phyloP scores from a whole-genome alignment of 2,888 invertebrate genomes.

The Drosophila aldrichi region DNA sequence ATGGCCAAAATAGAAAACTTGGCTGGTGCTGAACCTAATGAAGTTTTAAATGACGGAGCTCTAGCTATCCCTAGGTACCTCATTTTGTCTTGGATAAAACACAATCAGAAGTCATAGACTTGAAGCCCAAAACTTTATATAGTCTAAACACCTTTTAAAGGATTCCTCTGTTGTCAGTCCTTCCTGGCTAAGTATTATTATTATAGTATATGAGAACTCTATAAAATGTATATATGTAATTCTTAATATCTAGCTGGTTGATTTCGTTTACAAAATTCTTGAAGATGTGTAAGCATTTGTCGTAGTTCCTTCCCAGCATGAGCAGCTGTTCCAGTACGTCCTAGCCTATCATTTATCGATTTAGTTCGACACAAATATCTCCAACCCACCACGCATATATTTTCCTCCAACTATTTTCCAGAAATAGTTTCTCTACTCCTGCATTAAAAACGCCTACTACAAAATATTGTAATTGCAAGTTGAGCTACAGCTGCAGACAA shows the following conservation, averaged over 20 bases:
- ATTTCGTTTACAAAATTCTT: too few relatives aligned
- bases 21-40: too few relatives aligned
- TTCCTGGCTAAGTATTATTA: background rate
- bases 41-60: too few relatives aligned
- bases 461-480: constrained; percentile 15
- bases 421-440: background rate
- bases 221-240: background rate
- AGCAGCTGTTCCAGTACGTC: background rate
- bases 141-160: too few relatives aligned
- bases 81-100: too few relatives aligned
- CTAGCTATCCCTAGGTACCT: too few relatives aligned
- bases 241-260: too few relatives aligned
- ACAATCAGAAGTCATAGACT: too few relatives aligned
- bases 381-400: background rate
- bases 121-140: too few relatives aligned
- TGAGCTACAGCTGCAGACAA: background rate
- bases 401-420: background rate
- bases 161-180: background rate
- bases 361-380: background rate
- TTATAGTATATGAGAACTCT: background rate
- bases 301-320: rapidly evolving
- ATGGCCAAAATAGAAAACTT: background rate
- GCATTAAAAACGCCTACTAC: background rate
- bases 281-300: background rate
- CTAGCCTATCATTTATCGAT: background rate